Evolutionary conservation across 2,888 invertebrate genomes (phyloP), one percentile per base, ranked within the genome.

Genomic region (Zhengitettix transpicula): DNA sequence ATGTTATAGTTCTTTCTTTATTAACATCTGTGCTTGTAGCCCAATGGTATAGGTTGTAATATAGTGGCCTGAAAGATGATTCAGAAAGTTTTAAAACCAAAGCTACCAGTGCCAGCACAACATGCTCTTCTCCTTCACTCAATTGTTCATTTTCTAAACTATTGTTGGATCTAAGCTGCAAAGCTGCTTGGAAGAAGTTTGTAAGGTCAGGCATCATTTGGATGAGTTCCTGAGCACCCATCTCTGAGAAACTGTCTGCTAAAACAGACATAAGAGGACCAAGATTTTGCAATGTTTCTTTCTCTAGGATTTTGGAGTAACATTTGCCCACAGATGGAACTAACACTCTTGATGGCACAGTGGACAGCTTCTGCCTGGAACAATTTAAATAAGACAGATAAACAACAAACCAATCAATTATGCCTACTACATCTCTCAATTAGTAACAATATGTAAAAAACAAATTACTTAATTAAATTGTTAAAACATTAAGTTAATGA

Each of bases 31-130:
- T 59, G 60, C 77, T 76, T 66, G 77, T 75, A 0, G 92, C 89
- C 95, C 95, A 96, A 68, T 89, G 88, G 70, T 85, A 91, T 15
- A 95, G 77, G 75, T 85, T 84, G 67, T 86, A 85, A 72, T 91
- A 93, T 67, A 96, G 79, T 0, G 95, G 93, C 63, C 89, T 81
- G 73, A 97, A 97, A 52, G 84, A 84, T 1, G 84, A 83, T 72
- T 96, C 96, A 0, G 93, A 93, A 41, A 96, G 74, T 72, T 94
- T 94, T 57, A 96, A 74, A 40, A 93, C 84, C 67, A 94, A 78
- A 56, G 82, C 78, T 1, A 88, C 84, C n/a, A 95, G 74, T 0
- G 90, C 83, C 65, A 85, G 82, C 1, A 91, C 81, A 0, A 90
- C 81, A 67, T 83, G 79, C 15, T 79, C 79, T 74, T 96, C 95